Evolutionary conservation across 1,140 invertebrate species (phyloP).

Genomic region (Aphelenchoides avenae): DNA sequence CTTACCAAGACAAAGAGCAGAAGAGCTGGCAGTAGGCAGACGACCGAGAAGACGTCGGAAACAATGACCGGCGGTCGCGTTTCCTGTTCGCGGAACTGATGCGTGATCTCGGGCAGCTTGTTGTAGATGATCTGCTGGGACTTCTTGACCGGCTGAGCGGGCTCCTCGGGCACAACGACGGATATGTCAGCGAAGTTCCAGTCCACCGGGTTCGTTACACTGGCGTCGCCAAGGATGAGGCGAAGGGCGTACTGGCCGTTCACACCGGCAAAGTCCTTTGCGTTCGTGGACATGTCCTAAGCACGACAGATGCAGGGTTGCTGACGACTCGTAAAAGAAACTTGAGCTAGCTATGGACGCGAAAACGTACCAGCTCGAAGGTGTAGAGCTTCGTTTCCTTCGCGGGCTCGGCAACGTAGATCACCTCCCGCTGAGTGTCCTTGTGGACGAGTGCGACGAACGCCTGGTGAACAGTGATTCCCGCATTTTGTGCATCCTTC

Average conservation of each 20-base stretch:
- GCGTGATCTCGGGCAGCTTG: slow-evolving; percentile 64
- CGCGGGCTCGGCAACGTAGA: slow-evolving; percentile 88
- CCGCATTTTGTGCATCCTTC: slow-evolving; percentile 70
- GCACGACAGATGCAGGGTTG: slow-evolving; percentile 35
- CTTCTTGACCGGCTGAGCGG: too few relatives aligned
- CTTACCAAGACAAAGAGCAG: slow-evolving; percentile 74
- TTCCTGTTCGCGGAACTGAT: slow-evolving; percentile 85
- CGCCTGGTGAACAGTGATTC: slow-evolving; percentile 74
- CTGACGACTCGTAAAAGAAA: not conserved
- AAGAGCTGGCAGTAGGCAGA: slow-evolving; percentile 76
- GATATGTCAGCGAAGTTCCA: slow-evolving; percentile 70
- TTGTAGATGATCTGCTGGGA: slow-evolving; percentile 41
- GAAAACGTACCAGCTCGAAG: slow-evolving; percentile 74
- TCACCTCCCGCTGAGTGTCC: slow-evolving; percentile 73
- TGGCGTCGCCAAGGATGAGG: slow-evolving; percentile 81
- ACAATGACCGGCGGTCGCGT: slow-evolving; percentile 78
- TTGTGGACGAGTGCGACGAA: slow-evolving; percentile 75
- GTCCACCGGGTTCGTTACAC: slow-evolving; percentile 79
- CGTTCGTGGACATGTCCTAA: slow-evolving; percentile 74
- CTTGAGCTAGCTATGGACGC: not conserved
- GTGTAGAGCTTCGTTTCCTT: slow-evolving; percentile 72
- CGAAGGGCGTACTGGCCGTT: slow-evolving; percentile 78
- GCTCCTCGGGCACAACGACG: too few relatives aligned
- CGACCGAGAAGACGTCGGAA: slow-evolving; percentile 80
- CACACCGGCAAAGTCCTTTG: slow-evolving; percentile 73